Base-by-base conservation (phyloP, 2,888 invertebrate species). In the Drosophila longiperda region DNA sequence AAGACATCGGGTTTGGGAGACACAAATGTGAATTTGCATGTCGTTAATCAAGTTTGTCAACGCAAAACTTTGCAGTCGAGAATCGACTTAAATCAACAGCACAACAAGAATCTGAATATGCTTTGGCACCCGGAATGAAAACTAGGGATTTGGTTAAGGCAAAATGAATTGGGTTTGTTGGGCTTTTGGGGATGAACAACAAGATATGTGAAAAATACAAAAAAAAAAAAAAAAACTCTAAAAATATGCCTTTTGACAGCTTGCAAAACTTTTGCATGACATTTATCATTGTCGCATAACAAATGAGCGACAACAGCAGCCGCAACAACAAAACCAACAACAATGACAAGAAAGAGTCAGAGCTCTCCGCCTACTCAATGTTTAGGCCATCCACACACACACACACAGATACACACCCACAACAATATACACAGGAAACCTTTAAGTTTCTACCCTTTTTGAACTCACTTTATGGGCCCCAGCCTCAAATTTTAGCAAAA, bases 271-370 rank as follows among this genome's bases (percentile, higher is more conserved):
- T 89, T 87, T 81, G 82, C 83, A 82, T 91, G 90, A 84, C 91
- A 91, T 91, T 91, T 84, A 90, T 91, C 91, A 90, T 80, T 89
- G 91, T 90, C 91, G 88, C 75, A 89, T 82, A 83, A 83, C 84
- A 86, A 90, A 87, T 91, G 89, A 91, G 78, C 75, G 78, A 76
- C 80, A 77, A 70, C 78, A 71, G 54, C 59, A 74, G 64, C 75
- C 69, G 45, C 33, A 63, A 38, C 53, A 68, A 32, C 66, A 66
- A 34, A 40, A 68, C 6, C 29, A 29, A 29, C 33, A 63, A 67
- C 59, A 49, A 40, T 42, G 66, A 48, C 68, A 75, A 52, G 69
- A 77, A 75, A 59, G 65, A 84, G 72, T 82, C 65, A 73, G 70
- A 77, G 74, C 66, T 53, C 86, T 54, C 9, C 34, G 3, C 45